Evolutionary conservation across 2,888 invertebrate species (phyloP), one percentile per base, ranked within the genome.

Genomic region (Sabellastarte sp.): DNA sequence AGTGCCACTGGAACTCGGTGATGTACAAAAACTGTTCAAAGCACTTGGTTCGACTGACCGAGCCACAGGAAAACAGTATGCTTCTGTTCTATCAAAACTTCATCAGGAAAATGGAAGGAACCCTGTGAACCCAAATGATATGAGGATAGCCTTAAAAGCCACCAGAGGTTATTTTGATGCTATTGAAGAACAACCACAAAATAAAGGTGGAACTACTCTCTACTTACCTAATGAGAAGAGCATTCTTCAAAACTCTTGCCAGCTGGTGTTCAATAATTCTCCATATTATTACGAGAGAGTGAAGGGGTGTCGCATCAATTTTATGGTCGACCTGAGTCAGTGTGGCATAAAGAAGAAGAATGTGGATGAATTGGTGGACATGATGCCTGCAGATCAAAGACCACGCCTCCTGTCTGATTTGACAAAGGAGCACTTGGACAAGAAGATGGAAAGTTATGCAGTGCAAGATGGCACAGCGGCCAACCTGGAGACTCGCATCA

Each of bases 371-470:
- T 41, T 52, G 5, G 52, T 74, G 29, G 51, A 31, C 4, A 32
- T 56, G 3, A 53, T 75, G 41, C 73, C 74, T 4, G 4, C 60
- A 29, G 32, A 59, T 10, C 41, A 66, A 24, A 60, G 70, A 55
- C 74, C 75, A 1, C 55, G 57, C 28, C 53, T 73, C 56, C 58
- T 77, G 50, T 70, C 70, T 33, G 63, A 67, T 4, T 51, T 70
- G 26, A 69, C 75, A 4, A 62, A 64, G 28, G 74, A 75, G 55
- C 31, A 55, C 5, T 60, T 76, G 28, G 59, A 62, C 24, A 63
- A 69, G 15, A 60, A 62, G 15, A 28, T 29, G 4, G 32, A 57
- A 29, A 24, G 55, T 32, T 59, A 53, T 4, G 55, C 56, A 1
- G 58, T 57, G n/a, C 24, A 41, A 3, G 51, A 31, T 4, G 70